Percentiles rank a stretch among this genome's conserved stretches.
These are phyloP conservation scores for Paramacrobiotus metropolitanus DNA, from an alignment of 1,140 invertebrate species.

Conservation along the genomic window DNA sequence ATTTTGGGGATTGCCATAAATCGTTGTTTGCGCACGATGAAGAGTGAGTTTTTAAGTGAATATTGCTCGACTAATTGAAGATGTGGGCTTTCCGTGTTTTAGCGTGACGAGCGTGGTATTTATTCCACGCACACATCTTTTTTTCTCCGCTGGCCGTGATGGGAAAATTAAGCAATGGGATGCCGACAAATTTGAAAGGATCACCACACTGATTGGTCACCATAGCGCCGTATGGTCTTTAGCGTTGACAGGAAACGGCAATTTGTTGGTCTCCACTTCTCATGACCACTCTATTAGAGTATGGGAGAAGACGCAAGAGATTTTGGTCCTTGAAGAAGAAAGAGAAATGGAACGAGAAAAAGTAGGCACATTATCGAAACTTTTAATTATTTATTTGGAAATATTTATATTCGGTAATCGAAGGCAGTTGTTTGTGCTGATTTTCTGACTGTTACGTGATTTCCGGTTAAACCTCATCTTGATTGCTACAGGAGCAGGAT, in stretches of 20 bases:
- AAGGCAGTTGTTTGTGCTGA: conserved; percentile 3
- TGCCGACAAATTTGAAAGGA: conserved; percentile 70
- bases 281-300: conserved; percentile 66
- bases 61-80: neutral
- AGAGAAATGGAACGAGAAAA: conserved; percentile 35
- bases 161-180: conserved; percentile 90
- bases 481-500: conserved; percentile 36
- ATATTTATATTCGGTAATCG: conserved; percentile 15
- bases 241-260: conserved; percentile 52
- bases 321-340: conserved; percentile 70
- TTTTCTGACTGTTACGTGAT: conserved; percentile 13
- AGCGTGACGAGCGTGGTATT: conserved; percentile 69
- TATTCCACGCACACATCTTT: conserved; percentile 66
- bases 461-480: too few relatives aligned
- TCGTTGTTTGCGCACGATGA: conserved; percentile 68
- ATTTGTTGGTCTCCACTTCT: conserved; percentile 53
- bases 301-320: conserved; percentile 63
- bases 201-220: conserved; percentile 51
- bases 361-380: neutral
- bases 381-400: conserved; percentile 15
- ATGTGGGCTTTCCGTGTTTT: conserved; percentile 11
- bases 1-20: conserved; percentile 83
- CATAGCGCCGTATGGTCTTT: conserved; percentile 48
- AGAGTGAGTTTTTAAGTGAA: conserved; percentile 18
- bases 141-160: conserved; percentile 80